Evolutionary conservation across 2,113 vertebrate species (phyloP).

Genomic region (Mobula birostris): DNA sequence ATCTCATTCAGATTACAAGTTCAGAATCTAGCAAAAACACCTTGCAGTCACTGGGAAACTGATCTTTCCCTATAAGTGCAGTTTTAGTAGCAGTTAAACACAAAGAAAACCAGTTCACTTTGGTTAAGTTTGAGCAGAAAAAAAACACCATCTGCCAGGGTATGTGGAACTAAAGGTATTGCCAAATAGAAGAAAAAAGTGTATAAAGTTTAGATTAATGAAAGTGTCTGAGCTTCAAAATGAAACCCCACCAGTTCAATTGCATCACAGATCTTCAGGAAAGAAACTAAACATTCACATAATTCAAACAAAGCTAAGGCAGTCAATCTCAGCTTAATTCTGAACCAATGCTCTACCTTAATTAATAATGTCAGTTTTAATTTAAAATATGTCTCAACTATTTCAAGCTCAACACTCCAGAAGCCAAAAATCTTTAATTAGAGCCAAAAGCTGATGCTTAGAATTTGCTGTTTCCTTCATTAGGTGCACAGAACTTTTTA

Average conservation of each 20-base stretch:
- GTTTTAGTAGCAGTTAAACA: background rate
- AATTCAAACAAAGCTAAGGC: background rate
- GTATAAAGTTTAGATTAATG: background rate
- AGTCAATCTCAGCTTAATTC: background rate
- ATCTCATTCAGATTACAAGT: background rate
- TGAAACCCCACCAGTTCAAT: background rate
- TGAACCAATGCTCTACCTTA: background rate
- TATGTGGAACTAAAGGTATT: background rate
- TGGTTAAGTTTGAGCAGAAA: background rate
- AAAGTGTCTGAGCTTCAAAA: background rate
- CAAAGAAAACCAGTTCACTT: background rate
- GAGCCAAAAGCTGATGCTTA: background rate
- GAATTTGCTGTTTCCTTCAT: background rate
- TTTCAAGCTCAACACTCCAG: background rate
- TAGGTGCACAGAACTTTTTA: background rate
- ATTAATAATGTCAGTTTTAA: background rate
- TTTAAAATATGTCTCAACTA: background rate
- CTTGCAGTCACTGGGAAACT: background rate
- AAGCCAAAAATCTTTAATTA: background rate
- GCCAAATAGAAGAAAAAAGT: background rate
- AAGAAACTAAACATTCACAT: slow-evolving; percentile 28
- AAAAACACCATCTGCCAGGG: background rate
- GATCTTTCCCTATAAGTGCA: background rate
- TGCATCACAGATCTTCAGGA: background rate
- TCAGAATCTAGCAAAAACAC: background rate